Conservation (phyloP, 2,888 invertebrate genomes). For the Cantharis nigra region DNA sequence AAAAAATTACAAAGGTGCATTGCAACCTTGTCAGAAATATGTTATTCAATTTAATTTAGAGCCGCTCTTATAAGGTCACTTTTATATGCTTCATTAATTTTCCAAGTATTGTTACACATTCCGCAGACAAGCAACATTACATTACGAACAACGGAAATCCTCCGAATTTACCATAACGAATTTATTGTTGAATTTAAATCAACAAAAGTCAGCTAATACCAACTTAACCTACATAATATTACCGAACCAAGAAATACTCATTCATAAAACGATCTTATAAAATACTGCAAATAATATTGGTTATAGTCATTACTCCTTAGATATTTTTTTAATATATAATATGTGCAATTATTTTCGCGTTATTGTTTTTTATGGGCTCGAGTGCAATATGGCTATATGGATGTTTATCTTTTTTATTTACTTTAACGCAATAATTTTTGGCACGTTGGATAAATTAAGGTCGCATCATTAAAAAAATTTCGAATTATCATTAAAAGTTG, state of each 20-base stretch:
- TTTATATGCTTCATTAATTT: neutral
- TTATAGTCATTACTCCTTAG: no score
- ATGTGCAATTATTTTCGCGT: neutral
- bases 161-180: neutral
- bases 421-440: neutral
- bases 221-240: neutral
- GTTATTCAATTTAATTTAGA: neutral
- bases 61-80: neutral
- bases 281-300: neutral
- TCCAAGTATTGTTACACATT: neutral
- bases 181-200: neutral
- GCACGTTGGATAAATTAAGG: neutral
- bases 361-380: neutral
- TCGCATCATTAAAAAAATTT: neutral
- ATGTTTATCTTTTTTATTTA: neutral
- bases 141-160: neutral
- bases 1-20: neutral
- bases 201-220: neutral
- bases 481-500: neutral
- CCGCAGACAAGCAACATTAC: neutral
- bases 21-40: neutral
- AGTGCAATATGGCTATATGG: neutral
- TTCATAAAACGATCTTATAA: no score
- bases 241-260: neutral
- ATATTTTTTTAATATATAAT: neutral